Base-by-base conservation (phyloP, 2,113 vertebrate genomes). In the Thomomys bottae region DNA sequence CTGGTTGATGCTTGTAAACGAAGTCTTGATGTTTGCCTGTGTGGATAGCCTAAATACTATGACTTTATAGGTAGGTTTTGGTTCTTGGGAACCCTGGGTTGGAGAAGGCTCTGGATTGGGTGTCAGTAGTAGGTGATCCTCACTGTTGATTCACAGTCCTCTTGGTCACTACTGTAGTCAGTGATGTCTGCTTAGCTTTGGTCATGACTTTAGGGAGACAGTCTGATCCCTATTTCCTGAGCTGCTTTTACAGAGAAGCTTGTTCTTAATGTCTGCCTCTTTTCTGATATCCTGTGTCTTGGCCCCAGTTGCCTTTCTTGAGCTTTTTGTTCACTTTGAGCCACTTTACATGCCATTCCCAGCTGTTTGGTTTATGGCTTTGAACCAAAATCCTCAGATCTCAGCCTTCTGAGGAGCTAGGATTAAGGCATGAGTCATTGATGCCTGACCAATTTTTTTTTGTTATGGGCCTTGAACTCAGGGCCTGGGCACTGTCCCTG, bases 81-180 rank as follows among this genome's bases (percentile, higher is more conserved):
- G 15, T 20, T n/a, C 2, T n/a, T n/a, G 12, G 61, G 59, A 63
- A 26, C 6, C 0, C 0, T 32, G 10, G 49, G 1, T 5, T 77
- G 79, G 24, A 26, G 10, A 28, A 38, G 20, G 1, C 1, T 32
- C 28, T 67, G 26, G 3, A 9, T 11, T 45, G 67, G 18, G 4
- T 18, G 42, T n/a, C 4, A 23, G 11, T 11, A 20, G 63, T 3
- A n/a, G n/a, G n/a, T n/a, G n/a, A n/a, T 68, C 73, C 67, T 76
- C 24, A 5, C 20, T 23, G 4, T 10, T 32, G 36, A 34, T 8
- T 21, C 26, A 64, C 3, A 42, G 86, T 57, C 5, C 28, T 30
- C 21, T 49, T 11, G 28, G 40, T 93, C 10, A 15, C n/a, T 28
- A 3, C 20, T 11, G 15, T 45, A 5, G 30, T 32, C n/a, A 34